phyloP scores from a whole-genome alignment of 2,113 vertebrate species.

The Spea bombifrons region DNA sequence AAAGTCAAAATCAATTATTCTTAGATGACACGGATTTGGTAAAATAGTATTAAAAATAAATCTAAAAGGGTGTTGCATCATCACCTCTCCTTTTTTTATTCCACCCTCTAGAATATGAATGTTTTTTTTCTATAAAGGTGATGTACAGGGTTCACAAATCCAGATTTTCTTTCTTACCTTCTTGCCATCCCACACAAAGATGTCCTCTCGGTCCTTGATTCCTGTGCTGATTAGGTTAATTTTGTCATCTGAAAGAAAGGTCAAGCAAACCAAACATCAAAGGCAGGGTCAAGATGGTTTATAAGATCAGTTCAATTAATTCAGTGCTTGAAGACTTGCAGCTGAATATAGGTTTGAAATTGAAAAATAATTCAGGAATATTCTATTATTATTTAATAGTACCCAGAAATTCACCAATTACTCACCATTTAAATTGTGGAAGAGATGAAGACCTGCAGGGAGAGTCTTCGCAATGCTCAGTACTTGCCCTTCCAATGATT shows the following conservation, averaged over 20 bases:
- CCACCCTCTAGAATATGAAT: not conserved
- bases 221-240: slow-evolving; percentile 69
- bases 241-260: slow-evolving; percentile 71
- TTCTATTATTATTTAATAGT: too few species aligned
- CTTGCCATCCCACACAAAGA: slow-evolving; percentile 92
- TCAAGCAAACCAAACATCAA: slow-evolving; percentile 4
- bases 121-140: not conserved
- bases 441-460: slow-evolving; percentile 89
- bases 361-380: too few species aligned
- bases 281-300: not conserved
- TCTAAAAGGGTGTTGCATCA: too few species aligned
- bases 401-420: not conserved
- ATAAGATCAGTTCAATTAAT: too few species aligned
- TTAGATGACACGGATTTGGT: too few species aligned
- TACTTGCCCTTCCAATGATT: slow-evolving; percentile 87
- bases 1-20: not conserved
- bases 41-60: too few species aligned
- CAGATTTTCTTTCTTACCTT: slow-evolving; percentile 69
- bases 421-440: slow-evolving; percentile 79
- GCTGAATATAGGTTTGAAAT: too few species aligned
- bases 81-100: too few species aligned
- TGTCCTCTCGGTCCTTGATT: slow-evolving; percentile 71
- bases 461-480: slow-evolving; percentile 81
- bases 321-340: too few species aligned
- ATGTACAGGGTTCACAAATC: not conserved